Evolutionary conservation across 2,113 vertebrate genomes (phyloP).

Genomic region (Protobothrops mucrosquamatus): DNA sequence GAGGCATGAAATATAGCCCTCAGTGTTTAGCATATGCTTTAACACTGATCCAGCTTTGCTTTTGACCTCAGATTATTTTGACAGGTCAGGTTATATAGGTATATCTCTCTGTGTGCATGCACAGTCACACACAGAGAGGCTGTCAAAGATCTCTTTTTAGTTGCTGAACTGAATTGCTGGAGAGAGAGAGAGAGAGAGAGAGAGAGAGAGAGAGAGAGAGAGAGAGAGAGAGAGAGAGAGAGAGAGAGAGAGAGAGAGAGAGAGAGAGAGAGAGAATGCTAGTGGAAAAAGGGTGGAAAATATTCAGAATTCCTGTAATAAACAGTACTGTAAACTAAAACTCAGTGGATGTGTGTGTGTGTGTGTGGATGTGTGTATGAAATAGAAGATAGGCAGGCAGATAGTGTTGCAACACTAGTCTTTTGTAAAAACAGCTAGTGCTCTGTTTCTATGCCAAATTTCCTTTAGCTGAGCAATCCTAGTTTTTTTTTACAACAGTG

Average conservation of each 20-base stretch:
- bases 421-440: conserved; percentile 27
- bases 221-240: background rate
- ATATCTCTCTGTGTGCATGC: background rate
- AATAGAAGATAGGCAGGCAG: background rate
- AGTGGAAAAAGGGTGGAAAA: background rate
- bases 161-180: background rate
- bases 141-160: background rate
- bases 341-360: background rate
- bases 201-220: background rate
- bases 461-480: background rate
- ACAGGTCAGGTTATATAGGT: background rate
- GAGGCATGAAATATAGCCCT: background rate
- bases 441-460: background rate
- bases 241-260: background rate
- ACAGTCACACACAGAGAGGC: background rate
- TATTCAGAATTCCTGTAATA: background rate
- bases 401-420: background rate
- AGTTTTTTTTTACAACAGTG: background rate
- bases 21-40: background rate
- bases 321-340: background rate
- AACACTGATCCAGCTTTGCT: background rate
- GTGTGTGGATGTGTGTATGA: background rate
- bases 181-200: too few relatives aligned
- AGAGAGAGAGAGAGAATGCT: background rate
- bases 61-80: background rate